These are phyloP conservation scores for Lepidocyrtoides sp. DNA, from an alignment of 2,888 invertebrate genomes.

Conservation along the genomic window DNA sequence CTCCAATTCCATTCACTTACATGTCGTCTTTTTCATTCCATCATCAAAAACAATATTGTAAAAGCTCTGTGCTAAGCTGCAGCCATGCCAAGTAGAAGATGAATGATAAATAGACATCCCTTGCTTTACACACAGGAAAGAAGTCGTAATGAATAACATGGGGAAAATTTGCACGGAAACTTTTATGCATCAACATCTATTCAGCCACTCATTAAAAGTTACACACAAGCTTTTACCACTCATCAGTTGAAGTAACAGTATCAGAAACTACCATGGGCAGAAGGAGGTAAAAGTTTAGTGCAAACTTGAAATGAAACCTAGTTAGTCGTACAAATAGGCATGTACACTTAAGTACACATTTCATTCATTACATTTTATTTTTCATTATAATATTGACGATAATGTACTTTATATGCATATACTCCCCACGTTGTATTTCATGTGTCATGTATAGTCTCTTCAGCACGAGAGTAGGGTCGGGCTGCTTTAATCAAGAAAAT, in stretches of 20 bases:
- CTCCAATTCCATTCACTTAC: slow-evolving; percentile 58
- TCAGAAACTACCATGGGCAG: slow-evolving; percentile 2
- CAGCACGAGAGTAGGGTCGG: slow-evolving; percentile 3
- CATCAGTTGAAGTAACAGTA: slow-evolving; percentile 41
- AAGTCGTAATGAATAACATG: slow-evolving; percentile 26
- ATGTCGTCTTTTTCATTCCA: not conserved
- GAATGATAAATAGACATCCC: slow-evolving; percentile 35
- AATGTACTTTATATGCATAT: not conserved
- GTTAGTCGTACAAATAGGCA: slow-evolving; percentile 26
- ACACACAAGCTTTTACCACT: slow-evolving; percentile 54
- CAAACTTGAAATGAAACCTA: not conserved
- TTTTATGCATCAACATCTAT: slow-evolving; percentile 37
- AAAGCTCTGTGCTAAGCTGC: slow-evolving; percentile 39
- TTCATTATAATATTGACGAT: slow-evolving; percentile 26
- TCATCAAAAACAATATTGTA: slow-evolving; percentile 65
- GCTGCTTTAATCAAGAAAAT: slow-evolving; percentile 74
- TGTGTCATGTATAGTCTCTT: not conserved
- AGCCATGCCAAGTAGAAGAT: slow-evolving; percentile 14
- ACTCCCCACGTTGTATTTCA: not conserved
- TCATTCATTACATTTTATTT: slow-evolving; percentile 6
- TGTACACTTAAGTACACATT: slow-evolving; percentile 14
- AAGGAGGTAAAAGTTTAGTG: slow-evolving; percentile 4
- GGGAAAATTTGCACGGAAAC: slow-evolving; percentile 44
- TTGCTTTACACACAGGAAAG: slow-evolving; percentile 19
- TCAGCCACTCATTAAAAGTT: slow-evolving; percentile 59